Base-by-base conservation (phyloP, 1,140 invertebrate species). In the Lanistes nyassanus region DNA sequence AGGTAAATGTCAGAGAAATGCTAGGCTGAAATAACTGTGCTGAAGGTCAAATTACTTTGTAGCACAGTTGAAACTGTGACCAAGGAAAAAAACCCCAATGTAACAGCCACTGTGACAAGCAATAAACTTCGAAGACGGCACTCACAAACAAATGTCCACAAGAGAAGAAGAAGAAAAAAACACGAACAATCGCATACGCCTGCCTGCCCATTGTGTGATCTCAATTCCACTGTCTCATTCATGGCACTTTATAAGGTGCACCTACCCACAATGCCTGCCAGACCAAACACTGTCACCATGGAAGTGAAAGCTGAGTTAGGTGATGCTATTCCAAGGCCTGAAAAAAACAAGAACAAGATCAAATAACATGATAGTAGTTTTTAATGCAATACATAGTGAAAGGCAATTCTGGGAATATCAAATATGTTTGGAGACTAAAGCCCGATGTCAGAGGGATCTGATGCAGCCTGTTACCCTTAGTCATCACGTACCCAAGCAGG, bases 231-330 rank as follows among this genome's bases (percentile, higher is more conserved):
- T 62, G 13, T 62, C 31, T 62, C 13, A 9, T 62, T 62, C 9
- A 62, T n/a, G 53, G 13, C n/a, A n/a, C 53, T 16, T 55, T 55
- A 55, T 16, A 51, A 53, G 31, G 0, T 31, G 7, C 39, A 81
- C 88, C 75, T 80, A 83, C 95, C 96, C 53, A 96, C 95, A 83
- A 97, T 93, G 85, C 94, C 94, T 80, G 94, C 91, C 67, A 97
- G 87, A 62, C 94, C 94, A 83, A 97, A 93, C 16, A 94, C 96
- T 2, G 95, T 95, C 31, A 94, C 92, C 95, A 96, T 97, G 16
- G 94, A 93, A 1, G 95, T 94, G 84, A 97, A 96, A 31, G 93
- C 92, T 16, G 93, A 90, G 88, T 95, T 96, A 4, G 96, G 96
- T 53, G 95, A 94, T 0, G 91, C 91, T 42, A 93, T 90, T 60